Base-by-base conservation (phyloP, 2,888 invertebrate genomes). In the Caenorhabditis sp. region DNA sequence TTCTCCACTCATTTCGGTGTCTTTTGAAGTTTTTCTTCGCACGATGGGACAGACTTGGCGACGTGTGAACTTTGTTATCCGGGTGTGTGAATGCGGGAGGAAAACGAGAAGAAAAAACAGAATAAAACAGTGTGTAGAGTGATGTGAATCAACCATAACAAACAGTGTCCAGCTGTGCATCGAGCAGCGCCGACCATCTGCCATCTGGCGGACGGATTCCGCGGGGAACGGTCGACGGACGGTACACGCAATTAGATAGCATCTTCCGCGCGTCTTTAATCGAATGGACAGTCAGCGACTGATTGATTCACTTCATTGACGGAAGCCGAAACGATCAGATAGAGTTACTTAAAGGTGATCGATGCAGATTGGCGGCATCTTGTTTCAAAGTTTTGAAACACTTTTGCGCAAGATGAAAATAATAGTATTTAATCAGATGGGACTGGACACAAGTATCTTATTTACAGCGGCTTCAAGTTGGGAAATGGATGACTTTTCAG, bases 201-300 rank as follows among this genome's bases (percentile, higher is more conserved):
- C 53, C 43, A 26, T 30, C 30, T 26, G 35, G 35, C 35, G 30
- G 5, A 4, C 11, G 43, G n/a, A 37, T 52, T 24, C 11, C 50
- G 39, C 37, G 46, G 46, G 55, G 39, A 26, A 8, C n/a, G n/a
- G 17, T 59, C 15, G 37, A 52, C 8, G 17, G 15, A 11, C 43
- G 20, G 55, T 20, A 45, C 26, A 55, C 53, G 56, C 30, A 66
- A 66, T 66, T 68, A 68, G 68, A 68, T 68, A 68, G 8, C 52
- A 52, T 48, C 56, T 48, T 30, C 30, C 22, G 8, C 55, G 37
- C 22, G 43, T 52, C 17, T 52, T 30, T 52, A 4, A 9, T 20
- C 24, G 15, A 41, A 26, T 24, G 22, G 45, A 20, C 20, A 22
- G 24, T 13, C 48, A 46, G 37, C 24, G 41, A 43, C 20, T 55